Evolutionary conservation across 1,140 invertebrate genomes (phyloP).

Genomic region (Pentalonia nigronervosa): DNA sequence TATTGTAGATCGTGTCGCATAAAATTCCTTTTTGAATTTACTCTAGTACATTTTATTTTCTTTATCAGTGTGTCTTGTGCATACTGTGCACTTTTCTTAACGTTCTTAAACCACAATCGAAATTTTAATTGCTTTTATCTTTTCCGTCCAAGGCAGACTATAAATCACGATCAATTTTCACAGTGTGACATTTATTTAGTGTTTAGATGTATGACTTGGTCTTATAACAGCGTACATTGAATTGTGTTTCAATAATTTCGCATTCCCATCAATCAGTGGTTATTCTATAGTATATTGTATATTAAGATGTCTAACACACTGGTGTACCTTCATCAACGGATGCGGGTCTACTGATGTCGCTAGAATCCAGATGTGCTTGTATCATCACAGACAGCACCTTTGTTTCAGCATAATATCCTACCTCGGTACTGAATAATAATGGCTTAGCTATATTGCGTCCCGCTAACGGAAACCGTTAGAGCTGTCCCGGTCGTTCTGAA

Average conservation of each 20-base stretch:
- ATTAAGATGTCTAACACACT: background rate
- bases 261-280: background rate
- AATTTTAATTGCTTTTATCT: background rate
- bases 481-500: background rate
- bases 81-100: background rate
- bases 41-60: background rate
- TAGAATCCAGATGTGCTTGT: constrained; percentile 32
- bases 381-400: constrained; percentile 7
- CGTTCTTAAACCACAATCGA: background rate
- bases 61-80: background rate
- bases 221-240: background rate
- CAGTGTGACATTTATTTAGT: background rate
- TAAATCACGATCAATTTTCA: background rate
- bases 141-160: background rate
- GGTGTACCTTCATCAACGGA: background rate
- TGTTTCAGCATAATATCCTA: background rate
- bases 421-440: background rate
- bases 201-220: background rate
- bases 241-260: background rate
- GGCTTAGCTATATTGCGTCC: background rate
- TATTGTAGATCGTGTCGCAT: background rate
- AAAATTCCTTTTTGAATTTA: background rate
- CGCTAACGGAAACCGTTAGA: background rate
- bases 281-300: background rate
- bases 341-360: background rate